Percentiles rank a stretch among this genome's conserved stretches.
Conservation (phyloP, 2,888 invertebrate genomes). For the Xestoiulus laeticollis region DNA sequence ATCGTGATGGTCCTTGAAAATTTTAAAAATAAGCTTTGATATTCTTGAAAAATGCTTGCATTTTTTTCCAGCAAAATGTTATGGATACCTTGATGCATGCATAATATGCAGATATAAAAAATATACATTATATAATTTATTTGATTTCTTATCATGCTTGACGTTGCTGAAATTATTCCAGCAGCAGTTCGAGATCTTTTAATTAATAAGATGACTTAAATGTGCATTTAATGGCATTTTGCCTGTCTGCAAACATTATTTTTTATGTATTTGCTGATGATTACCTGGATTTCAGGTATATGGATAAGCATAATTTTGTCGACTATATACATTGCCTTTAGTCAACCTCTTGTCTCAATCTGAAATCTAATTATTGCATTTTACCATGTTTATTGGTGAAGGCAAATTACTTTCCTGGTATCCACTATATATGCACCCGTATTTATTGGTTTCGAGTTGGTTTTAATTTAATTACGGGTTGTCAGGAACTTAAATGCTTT, state of each 20-base stretch:
- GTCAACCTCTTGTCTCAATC: background rate
- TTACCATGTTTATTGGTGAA: background rate
- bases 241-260: too few relatives aligned
- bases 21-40: too few relatives aligned
- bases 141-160: background rate
- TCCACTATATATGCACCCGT: background rate
- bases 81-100: too few relatives aligned
- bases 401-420: slow-evolving; percentile 25
- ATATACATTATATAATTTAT: too few relatives aligned
- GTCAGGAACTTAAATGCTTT: slow-evolving; percentile 29
- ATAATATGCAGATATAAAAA: too few relatives aligned
- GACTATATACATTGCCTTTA: background rate
- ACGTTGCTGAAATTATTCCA: background rate
- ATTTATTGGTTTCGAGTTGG: slow-evolving; percentile 16
- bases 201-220: slow-evolving; percentile 29
- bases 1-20: too few relatives aligned
- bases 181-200: background rate
- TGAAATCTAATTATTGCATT: background rate
- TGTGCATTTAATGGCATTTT: background rate
- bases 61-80: too few relatives aligned
- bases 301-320: background rate
- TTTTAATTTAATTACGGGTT: slow-evolving; percentile 35
- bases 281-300: background rate
- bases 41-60: too few relatives aligned
- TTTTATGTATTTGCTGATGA: background rate